These are phyloP conservation scores for Pseudomyrmex concolor DNA, from an alignment of 1,140 invertebrate species.

Conservation along the genomic window DNA sequence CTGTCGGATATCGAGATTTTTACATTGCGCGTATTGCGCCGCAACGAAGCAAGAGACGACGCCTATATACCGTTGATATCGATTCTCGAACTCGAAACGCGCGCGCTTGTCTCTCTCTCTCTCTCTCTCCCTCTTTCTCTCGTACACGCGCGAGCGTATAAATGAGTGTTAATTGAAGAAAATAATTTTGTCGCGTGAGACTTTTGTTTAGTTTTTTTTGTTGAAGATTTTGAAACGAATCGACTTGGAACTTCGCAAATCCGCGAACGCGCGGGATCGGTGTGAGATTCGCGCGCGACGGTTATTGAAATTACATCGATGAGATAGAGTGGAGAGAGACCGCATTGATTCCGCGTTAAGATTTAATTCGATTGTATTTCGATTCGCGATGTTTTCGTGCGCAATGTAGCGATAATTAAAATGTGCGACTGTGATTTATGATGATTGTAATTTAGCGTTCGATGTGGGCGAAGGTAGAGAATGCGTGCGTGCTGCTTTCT, in stretches of 20 bases:
- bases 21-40: slow-evolving; percentile 55
- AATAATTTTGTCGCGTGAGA: slow-evolving; percentile 32
- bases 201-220: slow-evolving; percentile 2
- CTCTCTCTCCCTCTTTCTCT: background rate
- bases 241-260: background rate
- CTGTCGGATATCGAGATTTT: slow-evolving; percentile 66
- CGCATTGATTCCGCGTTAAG: slow-evolving; percentile 11
- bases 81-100: slow-evolving; percentile 59
- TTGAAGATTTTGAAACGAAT: background rate
- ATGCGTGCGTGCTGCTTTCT: background rate
- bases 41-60: slow-evolving; percentile 39
- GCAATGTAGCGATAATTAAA: slow-evolving; percentile 57
- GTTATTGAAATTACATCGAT: slow-evolving; percentile 46
- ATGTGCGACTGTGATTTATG: slow-evolving; percentile 47
- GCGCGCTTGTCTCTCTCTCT: background rate
- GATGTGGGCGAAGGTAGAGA: background rate
- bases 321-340: slow-evolving; percentile 25
- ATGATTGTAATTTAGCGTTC: slow-evolving; percentile 50
- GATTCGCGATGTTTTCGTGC: slow-evolving; percentile 11
- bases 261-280: background rate
- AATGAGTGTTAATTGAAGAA: slow-evolving; percentile 59
- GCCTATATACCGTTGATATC: slow-evolving; percentile 62
- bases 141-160: slow-evolving; percentile 2
- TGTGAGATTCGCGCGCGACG: background rate
- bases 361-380: slow-evolving; percentile 51